Evolutionary conservation across 2,797 vertebrate species (phyloP), one percentile per base, ranked within the genome.

Genomic region (Meda fulgida): DNA sequence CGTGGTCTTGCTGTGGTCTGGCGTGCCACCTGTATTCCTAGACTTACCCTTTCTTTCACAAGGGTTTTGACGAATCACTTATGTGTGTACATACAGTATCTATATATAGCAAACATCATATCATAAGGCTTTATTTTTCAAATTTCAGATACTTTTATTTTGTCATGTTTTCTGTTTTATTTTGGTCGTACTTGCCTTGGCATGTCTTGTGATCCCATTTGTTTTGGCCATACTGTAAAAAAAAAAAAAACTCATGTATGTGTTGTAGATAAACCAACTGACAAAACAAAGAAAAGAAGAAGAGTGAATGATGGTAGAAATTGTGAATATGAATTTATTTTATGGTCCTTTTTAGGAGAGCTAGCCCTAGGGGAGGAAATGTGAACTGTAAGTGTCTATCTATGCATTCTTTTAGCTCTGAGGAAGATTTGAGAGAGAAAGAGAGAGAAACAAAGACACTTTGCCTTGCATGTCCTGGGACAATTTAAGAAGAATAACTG

Each of bases 401-500:
- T 98, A 98, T 99, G 98, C 98, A 97, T 98, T 97, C 92, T 97
- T 96, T 87, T 95, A 90, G 93, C 94, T 93, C 91, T 91, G 77
- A 90, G 90, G 93, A 92, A 92, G 93, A 86, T 38, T 90, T 92
- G 38, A 92, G 92, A 87, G 26, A 70, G 67, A 38, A 31, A 92
- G 92, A 87, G 26, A 70, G 67, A 38, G 3, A 11, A 89, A 92
- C 89, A 94, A 65, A 85, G 81, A 93, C 92, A 92, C 92, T 88
- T 87, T 92, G 95, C 95, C 95, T 95, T 94, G 95, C 96, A 94
- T 95, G 95, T 93, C 93, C 91, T 84, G 72, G 87, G 88, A 91
- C 89, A 71, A 88, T 91, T 91, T 85, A 75, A 90, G 87, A 92
- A 90, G 90, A 89, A 87, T 92, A 93, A 90, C 92, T 91, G 93